Evolutionary conservation across 1,140 invertebrate species (phyloP).

Genomic region (Zeugodacus cucurbitae): DNA sequence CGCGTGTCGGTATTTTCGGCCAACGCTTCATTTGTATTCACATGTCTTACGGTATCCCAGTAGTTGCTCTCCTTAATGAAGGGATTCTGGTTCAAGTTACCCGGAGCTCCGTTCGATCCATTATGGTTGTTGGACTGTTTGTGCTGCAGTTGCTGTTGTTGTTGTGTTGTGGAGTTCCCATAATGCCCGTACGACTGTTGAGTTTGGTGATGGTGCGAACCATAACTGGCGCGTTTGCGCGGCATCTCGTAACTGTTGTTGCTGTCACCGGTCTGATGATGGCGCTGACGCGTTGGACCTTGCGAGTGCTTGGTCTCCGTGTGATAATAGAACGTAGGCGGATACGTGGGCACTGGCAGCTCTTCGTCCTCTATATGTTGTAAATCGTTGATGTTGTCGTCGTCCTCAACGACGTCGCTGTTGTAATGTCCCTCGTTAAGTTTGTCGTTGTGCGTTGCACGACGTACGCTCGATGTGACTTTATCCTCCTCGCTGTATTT

Average conservation of each 20-base stretch:
- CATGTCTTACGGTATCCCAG: constrained; percentile 54
- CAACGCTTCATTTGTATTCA: background rate
- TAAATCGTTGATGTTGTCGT: background rate
- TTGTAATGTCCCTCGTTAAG: background rate
- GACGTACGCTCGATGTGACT: background rate
- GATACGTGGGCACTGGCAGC: constrained; percentile 43
- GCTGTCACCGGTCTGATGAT: constrained; percentile 72
- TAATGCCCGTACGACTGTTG: constrained; percentile 45
- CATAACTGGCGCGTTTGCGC: constrained; percentile 52
- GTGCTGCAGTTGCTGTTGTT: constrained; percentile 46
- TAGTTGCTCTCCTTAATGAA: constrained; percentile 64
- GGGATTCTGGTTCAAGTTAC: constrained; percentile 54
- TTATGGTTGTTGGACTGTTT: constrained; percentile 46
- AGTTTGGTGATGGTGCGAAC: background rate
- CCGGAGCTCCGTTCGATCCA: background rate
- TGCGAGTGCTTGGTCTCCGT: constrained; percentile 42
- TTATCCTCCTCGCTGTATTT: background rate
- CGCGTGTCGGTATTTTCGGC: background rate
- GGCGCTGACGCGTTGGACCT: constrained; percentile 71
- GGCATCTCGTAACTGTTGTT: constrained; percentile 64
- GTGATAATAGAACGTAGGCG: constrained; percentile 61
- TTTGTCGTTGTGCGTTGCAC: background rate
- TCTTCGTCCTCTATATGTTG: constrained; percentile 35
- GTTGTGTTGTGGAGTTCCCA: constrained; percentile 42
- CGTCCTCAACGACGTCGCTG: background rate